These are phyloP conservation scores for Odontomachus brunneus DNA, from an alignment of 1,140 invertebrate species.

Conservation along the genomic window DNA sequence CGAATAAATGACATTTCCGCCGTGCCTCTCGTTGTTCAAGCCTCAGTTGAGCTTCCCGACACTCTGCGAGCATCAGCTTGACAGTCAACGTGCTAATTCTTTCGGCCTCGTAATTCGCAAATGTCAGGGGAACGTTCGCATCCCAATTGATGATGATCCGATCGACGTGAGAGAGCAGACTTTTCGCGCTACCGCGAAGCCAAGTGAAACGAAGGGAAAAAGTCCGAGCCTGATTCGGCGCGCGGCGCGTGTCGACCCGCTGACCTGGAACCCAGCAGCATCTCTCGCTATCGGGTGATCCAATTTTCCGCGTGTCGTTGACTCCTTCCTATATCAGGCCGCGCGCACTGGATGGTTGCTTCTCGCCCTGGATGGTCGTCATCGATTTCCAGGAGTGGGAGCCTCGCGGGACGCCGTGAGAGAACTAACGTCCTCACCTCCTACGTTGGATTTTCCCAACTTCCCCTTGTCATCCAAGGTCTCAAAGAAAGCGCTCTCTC, in stretches of 20 bases:
- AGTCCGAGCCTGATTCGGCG: conserved; percentile 21
- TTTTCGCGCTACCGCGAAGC: neutral
- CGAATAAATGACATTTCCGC: too few species aligned
- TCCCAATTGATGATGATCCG: too few species aligned
- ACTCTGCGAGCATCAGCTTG: too few species aligned
- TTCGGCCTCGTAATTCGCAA: too few species aligned
- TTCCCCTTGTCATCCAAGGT: neutral
- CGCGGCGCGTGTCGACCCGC: conserved; percentile 30
- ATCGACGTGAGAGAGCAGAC: too few species aligned
- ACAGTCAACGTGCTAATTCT: too few species aligned
- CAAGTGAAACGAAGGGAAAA: neutral
- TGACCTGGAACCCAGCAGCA: conserved; percentile 38
- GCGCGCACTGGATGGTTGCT: conserved; percentile 5
- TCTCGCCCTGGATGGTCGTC: conserved; percentile 25
- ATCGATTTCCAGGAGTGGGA: conserved; percentile 53
- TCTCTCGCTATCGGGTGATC: conserved; percentile 45
- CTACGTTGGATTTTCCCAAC: conserved; percentile 1
- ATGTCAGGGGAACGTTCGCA: too few species aligned
- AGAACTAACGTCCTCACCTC: too few species aligned
- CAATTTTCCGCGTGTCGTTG: conserved; percentile 57
- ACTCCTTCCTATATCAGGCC: conserved; percentile 26
- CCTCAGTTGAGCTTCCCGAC: too few species aligned
- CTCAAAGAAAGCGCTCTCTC: neutral
- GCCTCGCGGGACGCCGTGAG: neutral
- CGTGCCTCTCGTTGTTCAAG: too few species aligned